Evolutionary conservation across 2,888 invertebrate species (phyloP).

Genomic region (Fragum whitleyi): DNA sequence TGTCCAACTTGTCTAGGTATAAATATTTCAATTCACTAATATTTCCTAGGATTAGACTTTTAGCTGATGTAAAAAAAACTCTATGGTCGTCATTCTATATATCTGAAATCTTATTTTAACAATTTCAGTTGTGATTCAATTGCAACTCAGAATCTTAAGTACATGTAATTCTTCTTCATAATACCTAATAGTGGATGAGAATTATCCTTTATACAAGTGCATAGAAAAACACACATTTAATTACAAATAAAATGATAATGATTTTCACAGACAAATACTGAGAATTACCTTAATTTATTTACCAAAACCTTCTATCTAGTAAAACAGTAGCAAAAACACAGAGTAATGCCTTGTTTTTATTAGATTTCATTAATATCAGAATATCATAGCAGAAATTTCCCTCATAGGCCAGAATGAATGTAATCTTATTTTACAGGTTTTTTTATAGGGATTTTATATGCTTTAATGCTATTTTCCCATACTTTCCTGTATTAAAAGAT

Average conservation of each 20-base stretch:
- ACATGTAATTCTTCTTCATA: too few species aligned
- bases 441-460: background rate
- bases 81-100: too few species aligned
- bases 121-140: too few species aligned
- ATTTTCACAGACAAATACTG: background rate
- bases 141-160: too few species aligned
- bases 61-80: too few species aligned
- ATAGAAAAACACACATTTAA: background rate
- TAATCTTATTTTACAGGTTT: background rate
- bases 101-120: too few species aligned
- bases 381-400: background rate
- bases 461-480: background rate
- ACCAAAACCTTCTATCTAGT: background rate
- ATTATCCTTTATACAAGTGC: too few species aligned
- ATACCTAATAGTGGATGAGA: background rate
- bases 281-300: background rate
- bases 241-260: background rate
- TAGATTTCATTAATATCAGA: background rate
- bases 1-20: too few species aligned
- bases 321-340: background rate
- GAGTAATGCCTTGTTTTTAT: background rate
- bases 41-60: too few species aligned
- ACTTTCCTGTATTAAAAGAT: background rate
- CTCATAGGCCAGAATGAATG: background rate
- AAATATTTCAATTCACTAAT: too few species aligned